Conservation (phyloP, 2,113 vertebrate genomes). For the Platichthys flesus region DNA sequence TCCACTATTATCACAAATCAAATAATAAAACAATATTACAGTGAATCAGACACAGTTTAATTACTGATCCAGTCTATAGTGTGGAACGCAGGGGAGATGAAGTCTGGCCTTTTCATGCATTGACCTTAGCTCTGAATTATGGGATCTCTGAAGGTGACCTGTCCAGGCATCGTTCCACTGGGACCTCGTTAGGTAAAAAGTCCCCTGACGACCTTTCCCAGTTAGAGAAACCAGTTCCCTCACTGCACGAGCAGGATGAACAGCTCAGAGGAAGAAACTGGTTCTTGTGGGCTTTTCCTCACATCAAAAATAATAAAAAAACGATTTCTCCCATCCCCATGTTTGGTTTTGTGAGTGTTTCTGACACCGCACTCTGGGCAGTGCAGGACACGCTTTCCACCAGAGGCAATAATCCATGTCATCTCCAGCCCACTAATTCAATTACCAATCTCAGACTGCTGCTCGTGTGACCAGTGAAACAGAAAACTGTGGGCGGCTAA, state of each 20-base stretch:
- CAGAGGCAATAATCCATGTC: slow-evolving; percentile 41
- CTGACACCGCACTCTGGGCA: background rate
- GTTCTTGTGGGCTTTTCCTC: background rate
- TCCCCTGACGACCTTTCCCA: slow-evolving; percentile 32
- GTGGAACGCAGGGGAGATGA: background rate
- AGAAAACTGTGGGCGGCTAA: slow-evolving; percentile 25
- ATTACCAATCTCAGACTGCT: slow-evolving; percentile 49
- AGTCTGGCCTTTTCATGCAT: slow-evolving; percentile 34
- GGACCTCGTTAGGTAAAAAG: slow-evolving; percentile 47
- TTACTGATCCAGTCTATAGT: background rate
- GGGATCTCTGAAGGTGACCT: slow-evolving; percentile 46
- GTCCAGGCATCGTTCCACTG: slow-evolving; percentile 33
- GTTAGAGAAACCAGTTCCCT: background rate
- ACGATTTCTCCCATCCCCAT: background rate
- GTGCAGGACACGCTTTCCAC: slow-evolving; percentile 8
- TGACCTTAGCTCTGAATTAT: slow-evolving; percentile 29
- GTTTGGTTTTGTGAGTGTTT: background rate
- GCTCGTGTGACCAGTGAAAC: slow-evolving; percentile 17
- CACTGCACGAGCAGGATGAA: background rate
- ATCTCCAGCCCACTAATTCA: slow-evolving; percentile 66
- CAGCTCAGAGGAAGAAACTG: background rate
- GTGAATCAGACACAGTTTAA: background rate
- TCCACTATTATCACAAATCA: background rate
- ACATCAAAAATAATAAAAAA: background rate
- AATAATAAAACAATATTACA: background rate